These are phyloP conservation scores for Agapostemon virescens DNA, from an alignment of 2,888 invertebrate genomes.

Conservation along the genomic window DNA sequence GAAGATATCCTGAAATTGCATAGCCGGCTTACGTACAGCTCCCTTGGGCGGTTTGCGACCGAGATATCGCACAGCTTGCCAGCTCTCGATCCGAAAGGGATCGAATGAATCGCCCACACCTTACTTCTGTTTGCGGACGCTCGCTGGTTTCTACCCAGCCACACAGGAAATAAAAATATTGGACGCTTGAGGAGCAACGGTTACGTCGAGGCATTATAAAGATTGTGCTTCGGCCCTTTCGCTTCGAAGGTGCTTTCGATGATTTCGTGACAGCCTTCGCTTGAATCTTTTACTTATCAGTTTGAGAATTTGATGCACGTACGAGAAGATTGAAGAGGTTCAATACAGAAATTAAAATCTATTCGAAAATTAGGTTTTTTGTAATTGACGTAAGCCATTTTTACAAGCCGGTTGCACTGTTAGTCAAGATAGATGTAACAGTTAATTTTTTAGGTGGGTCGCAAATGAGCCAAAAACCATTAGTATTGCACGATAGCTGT, in stretches of 20 bases:
- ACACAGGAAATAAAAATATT: background rate
- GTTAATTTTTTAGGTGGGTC: too few species aligned
- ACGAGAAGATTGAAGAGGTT: too few species aligned
- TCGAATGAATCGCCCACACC: slow-evolving; percentile 46
- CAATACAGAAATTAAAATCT: too few species aligned
- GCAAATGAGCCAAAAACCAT: too few species aligned
- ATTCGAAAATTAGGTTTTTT: too few species aligned
- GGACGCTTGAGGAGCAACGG: background rate
- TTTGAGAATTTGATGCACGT: too few species aligned
- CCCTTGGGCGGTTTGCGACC: slow-evolving; percentile 48
- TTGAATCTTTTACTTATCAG: too few species aligned
- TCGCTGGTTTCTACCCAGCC: background rate
- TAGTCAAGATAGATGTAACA: too few species aligned
- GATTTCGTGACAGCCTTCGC: background rate
- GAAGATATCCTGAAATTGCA: slow-evolving; percentile 66
- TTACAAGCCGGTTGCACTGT: too few species aligned
- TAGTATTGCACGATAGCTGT: too few species aligned
- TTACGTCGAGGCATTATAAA: background rate
- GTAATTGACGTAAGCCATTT: too few species aligned
- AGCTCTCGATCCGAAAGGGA: slow-evolving; percentile 52
- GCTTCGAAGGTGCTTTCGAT: background rate
- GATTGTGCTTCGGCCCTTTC: background rate
- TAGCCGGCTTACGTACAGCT: slow-evolving; percentile 48
- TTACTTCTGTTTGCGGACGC: slow-evolving; percentile 6
- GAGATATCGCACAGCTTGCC: slow-evolving; percentile 42